Percentiles rank a stretch among this genome's conserved stretches.
phyloP scores from a whole-genome alignment of 2,797 vertebrate genomes.

The Clarias pachynema region DNA sequence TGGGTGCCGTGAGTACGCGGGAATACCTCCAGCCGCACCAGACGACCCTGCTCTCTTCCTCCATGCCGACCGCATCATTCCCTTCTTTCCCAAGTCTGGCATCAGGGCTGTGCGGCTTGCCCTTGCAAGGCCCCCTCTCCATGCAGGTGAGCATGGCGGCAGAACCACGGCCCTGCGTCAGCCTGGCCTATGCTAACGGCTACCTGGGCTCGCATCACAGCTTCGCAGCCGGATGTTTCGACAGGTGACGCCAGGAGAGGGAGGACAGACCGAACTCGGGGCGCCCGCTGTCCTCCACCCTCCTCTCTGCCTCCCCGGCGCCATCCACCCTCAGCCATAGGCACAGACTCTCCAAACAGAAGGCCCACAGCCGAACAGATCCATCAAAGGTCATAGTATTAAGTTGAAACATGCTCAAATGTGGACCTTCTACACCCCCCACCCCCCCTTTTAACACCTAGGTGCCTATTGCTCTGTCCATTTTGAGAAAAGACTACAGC shows the following conservation, averaged over 20 bases:
- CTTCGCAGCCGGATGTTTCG: conserved; percentile 80
- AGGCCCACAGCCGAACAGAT: conserved; percentile 69
- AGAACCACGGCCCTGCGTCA: conserved; percentile 80
- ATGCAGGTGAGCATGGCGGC: conserved; percentile 79
- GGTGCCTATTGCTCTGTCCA: conserved; percentile 18
- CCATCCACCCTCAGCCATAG: conserved; percentile 50
- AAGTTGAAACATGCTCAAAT: conserved; percentile 62
- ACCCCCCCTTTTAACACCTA: conserved; percentile 28
- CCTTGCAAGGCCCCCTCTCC: conserved; percentile 75
- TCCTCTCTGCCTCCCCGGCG: conserved; percentile 63
- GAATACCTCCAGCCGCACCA: conserved; percentile 82
- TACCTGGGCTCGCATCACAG: conserved; percentile 79
- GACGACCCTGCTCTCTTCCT: conserved; percentile 69
- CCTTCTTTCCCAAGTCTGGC: conserved; percentile 70
- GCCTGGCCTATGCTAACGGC: conserved; percentile 75
- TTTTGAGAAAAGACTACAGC: conserved; percentile 13
- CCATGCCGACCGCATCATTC: conserved; percentile 60
- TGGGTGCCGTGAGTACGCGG: conserved; percentile 80
- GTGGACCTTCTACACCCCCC: not conserved
- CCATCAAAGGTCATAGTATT: conserved; percentile 77
- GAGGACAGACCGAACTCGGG: conserved; percentile 66
- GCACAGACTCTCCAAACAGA: conserved; percentile 75
- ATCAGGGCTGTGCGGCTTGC: conserved; percentile 68
- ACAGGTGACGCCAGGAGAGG: conserved; percentile 82
- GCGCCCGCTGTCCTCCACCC: conserved; percentile 70